These are phyloP conservation scores for Lottia gigantea DNA, from an alignment of 2,888 invertebrate genomes.

Conservation along the genomic window DNA sequence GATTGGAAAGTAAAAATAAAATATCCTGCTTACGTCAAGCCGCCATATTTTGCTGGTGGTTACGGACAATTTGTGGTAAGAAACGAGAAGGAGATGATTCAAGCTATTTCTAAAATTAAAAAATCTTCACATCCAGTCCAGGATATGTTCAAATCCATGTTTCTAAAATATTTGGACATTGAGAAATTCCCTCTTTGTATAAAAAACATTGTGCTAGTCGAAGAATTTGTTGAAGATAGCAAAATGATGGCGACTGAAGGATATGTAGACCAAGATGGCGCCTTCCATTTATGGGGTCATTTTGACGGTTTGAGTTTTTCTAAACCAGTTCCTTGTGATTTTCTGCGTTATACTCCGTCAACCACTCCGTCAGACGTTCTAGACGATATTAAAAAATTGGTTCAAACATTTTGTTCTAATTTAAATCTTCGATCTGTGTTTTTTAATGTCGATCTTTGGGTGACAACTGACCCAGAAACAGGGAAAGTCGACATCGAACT, in stretches of 20 bases:
- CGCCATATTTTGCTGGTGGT: neutral
- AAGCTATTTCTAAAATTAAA: neutral
- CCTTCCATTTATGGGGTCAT: neutral
- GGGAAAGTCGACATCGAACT: neutral
- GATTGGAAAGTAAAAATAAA: neutral
- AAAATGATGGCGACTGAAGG: neutral
- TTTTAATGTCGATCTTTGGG: constrained; percentile 1
- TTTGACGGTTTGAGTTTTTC: neutral
- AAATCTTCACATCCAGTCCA: neutral
- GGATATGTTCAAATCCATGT: neutral
- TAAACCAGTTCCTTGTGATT: neutral
- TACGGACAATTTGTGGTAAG: neutral
- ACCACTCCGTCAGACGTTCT: neutral
- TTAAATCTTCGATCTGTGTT: neutral
- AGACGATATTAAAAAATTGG: neutral
- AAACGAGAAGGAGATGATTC: neutral
- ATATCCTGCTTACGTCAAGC: neutral
- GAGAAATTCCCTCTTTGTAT: neutral
- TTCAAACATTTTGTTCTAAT: neutral
- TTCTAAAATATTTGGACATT: neutral
- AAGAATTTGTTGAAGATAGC: neutral
- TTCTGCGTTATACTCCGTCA: neutral
- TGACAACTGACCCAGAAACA: neutral
- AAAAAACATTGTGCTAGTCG: neutral
- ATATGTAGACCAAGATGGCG: neutral